Evolutionary conservation across 2,888 invertebrate species (phyloP).

Genomic region (Griposia aprilina): DNA sequence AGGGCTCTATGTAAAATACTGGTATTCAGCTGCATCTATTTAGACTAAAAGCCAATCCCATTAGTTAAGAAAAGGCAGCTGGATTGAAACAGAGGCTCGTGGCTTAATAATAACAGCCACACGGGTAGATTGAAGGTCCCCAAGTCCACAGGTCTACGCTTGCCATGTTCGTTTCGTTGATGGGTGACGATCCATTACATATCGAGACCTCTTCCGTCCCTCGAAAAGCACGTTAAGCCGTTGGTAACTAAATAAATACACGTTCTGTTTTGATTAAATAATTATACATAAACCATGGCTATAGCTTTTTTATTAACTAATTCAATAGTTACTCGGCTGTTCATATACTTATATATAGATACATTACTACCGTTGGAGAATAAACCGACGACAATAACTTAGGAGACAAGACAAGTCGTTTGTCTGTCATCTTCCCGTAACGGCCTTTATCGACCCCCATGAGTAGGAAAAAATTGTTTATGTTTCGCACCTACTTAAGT

Average conservation of each 20-base stretch:
- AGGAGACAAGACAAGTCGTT: too few species aligned
- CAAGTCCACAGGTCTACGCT: not conserved
- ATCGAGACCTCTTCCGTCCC: not conserved
- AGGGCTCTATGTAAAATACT: not conserved
- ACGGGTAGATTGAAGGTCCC: not conserved
- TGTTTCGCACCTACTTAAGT: too few species aligned
- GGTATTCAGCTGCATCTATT: not conserved
- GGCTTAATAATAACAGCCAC: not conserved
- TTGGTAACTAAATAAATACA: not conserved
- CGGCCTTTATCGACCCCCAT: not conserved
- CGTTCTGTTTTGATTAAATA: not conserved
- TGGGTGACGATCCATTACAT: not conserved
- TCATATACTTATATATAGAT: too few species aligned
- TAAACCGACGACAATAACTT: too few species aligned
- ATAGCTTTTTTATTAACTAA: not conserved
- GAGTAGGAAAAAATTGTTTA: too few species aligned
- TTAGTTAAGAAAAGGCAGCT: not conserved
- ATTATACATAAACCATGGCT: not conserved
- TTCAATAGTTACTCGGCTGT: not conserved
- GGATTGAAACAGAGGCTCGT: not conserved
- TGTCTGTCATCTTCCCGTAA: not conserved
- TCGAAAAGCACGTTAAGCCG: not conserved
- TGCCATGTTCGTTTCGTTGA: not conserved
- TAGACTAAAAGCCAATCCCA: not conserved
- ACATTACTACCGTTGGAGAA: too few species aligned